Base-by-base conservation (phyloP, 2,113 vertebrate species). In the Bagarius yarrelli region DNA sequence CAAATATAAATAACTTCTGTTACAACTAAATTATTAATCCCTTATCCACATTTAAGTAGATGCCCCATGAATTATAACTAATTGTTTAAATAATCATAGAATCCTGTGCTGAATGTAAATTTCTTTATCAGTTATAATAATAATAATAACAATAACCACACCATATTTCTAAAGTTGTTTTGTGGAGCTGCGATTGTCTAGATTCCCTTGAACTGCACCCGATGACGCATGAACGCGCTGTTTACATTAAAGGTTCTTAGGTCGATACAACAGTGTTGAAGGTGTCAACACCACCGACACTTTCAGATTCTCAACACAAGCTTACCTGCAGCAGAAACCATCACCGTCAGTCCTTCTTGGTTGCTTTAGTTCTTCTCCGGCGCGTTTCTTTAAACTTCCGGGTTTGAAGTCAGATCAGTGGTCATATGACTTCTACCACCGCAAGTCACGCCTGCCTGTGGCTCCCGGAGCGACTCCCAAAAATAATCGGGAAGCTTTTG, bases 371-470 rank as follows among this genome's bases (percentile, higher is more conserved):
- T 23, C 4, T 0, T 27, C 59, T 44, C 76, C 47, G 72, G 85
- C 84, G 76, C 80, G 85, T 79, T 78, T 83, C 81, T 87, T 81
- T 40, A 76, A 14, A 40, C 55, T 81, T 81, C 80, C 80, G 75
- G 80, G 44, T 75, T 75, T 14, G 40, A 78, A 78, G 64, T 83
- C 19, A 53, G 25, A 53, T 23, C 47, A 5, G n/a, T 23, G 87
- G 88, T 91, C 91, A 91, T 87, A 88, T 92, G 90, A 90, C 81
- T 56, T n/a, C 5, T 47, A 5, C n/a, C 36, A 47, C 36, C 32
- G n/a, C 36, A 21, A 76, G 84, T 82, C 84, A 83, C 84, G 85
- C 79, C 88, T 86, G 76, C 57, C 36, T 30, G n/a, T 36, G 6
- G 23, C 8, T 55, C 56, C n/a, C 30, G 15, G 13, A 52, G 82